A percentile compares a stretch with the other conserved stretches of the same genome.
phyloP scores from a whole-genome alignment of 1,140 invertebrate genomes.

The Euwallacea fornicatus region DNA sequence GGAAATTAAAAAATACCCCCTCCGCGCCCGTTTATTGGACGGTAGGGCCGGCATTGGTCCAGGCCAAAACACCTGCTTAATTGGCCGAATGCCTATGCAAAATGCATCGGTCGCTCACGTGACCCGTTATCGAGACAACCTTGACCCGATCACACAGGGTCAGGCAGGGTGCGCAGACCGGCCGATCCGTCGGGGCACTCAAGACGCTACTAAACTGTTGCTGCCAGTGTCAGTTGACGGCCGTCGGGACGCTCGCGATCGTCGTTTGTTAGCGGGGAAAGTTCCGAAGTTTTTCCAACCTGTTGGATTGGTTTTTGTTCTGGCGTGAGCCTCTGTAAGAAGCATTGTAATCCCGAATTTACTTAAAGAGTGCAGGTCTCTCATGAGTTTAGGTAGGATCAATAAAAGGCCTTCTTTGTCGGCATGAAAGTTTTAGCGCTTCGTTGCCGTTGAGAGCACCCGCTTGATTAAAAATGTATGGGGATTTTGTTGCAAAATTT shows the following conservation, averaged over 20 bases:
- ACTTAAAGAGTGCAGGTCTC: too few relatives aligned
- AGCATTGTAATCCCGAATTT: not conserved
- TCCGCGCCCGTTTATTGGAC: too few relatives aligned
- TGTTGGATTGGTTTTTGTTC: not conserved
- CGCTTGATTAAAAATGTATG: too few relatives aligned
- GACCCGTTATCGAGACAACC: slow-evolving; percentile 45
- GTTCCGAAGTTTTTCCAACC: not conserved
- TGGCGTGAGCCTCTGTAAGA: not conserved
- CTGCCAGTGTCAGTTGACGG: slow-evolving; percentile 16
- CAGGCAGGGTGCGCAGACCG: slow-evolving; percentile 40
- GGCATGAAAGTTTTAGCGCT: too few relatives aligned
- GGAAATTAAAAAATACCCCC: too few relatives aligned
- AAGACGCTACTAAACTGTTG: slow-evolving; percentile 41
- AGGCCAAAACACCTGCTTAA: too few relatives aligned
- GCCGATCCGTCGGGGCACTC: slow-evolving; percentile 40
- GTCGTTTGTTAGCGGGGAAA: not conserved
- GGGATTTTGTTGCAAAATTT: too few relatives aligned
- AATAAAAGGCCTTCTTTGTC: too few relatives aligned
- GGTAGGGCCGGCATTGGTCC: too few relatives aligned
- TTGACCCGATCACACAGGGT: slow-evolving; percentile 46
- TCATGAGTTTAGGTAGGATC: too few relatives aligned
- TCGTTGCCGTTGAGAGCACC: too few relatives aligned
- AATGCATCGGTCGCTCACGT: slow-evolving; percentile 44
- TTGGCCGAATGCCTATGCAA: slow-evolving; percentile 29
- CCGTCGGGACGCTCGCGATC: not conserved